Conservation (phyloP, 2,113 vertebrate species). For the Tor tambroides region DNA sequence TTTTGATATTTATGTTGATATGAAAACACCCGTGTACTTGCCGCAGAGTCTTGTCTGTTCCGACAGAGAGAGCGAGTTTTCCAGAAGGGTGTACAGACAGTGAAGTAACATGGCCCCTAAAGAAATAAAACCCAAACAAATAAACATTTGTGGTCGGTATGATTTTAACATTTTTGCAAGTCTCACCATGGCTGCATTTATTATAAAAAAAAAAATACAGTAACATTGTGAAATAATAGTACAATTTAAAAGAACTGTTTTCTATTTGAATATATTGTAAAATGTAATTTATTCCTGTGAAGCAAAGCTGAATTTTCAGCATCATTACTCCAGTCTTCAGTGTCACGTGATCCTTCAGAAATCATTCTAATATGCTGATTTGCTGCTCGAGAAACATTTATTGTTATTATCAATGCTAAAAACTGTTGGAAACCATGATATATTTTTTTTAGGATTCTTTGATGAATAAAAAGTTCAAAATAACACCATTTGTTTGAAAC, state of each 20-base stretch:
- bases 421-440: too few relatives aligned
- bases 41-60: conserved; percentile 94
- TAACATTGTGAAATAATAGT: background rate
- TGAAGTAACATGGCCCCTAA: conserved; percentile 89
- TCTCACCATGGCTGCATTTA: background rate
- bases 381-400: background rate
- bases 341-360: background rate
- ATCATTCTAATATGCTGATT: background rate
- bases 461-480: background rate
- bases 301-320: background rate
- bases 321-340: background rate
- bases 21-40: conserved; percentile 57
- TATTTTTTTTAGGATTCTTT: too few relatives aligned
- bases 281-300: background rate
- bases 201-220: background rate
- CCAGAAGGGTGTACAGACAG: conserved; percentile 95
- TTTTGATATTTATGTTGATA: background rate
- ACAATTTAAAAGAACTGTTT: background rate
- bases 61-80: conserved; percentile 92
- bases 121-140: background rate
- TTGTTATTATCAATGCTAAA: background rate
- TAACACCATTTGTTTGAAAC: background rate
- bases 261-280: background rate
- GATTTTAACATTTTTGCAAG: too few relatives aligned
- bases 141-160: too few relatives aligned